These are phyloP conservation scores for Thripadectes ignobilis DNA, from an alignment of 2,797 vertebrate species.

Conservation along the genomic window DNA sequence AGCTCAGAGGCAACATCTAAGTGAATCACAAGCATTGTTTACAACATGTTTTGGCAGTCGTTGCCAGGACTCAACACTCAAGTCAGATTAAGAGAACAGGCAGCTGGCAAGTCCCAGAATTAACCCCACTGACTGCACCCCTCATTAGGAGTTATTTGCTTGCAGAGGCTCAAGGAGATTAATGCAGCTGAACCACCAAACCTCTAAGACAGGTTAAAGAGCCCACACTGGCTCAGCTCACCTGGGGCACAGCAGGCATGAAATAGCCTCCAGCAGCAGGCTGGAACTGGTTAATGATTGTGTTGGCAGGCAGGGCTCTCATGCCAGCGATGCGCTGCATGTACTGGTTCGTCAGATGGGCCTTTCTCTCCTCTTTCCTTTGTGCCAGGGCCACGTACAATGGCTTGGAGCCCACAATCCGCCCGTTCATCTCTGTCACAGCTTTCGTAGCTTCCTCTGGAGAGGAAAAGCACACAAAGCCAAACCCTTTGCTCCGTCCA, in stretches of 20 bases:
- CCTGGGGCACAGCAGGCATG: constrained; percentile 96
- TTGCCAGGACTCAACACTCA: not conserved
- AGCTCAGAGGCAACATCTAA: not conserved
- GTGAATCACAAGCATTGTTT: not conserved
- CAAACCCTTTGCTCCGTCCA: constrained; percentile 97
- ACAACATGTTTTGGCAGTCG: not conserved
- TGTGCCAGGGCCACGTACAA: constrained; percentile 96
- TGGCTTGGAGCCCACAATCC: constrained; percentile 97
- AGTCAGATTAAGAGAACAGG: not conserved
- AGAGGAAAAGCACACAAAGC: constrained; percentile 98
- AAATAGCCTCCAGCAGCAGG: constrained; percentile 94
- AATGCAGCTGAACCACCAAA: not conserved
- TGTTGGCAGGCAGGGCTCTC: constrained; percentile 95
- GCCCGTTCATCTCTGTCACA: constrained; percentile 99
- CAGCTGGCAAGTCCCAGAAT: not conserved
- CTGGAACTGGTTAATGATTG: constrained; percentile 98
- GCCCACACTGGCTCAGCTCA: constrained; percentile 5
- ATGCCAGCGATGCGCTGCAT: constrained; percentile 99
- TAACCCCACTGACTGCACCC: not conserved
- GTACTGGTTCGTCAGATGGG: constrained; percentile 98
- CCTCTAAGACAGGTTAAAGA: not conserved
- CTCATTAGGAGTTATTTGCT: not conserved
- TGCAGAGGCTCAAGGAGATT: not conserved
- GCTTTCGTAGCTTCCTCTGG: constrained; percentile 98
- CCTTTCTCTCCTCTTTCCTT: constrained; percentile 97